Percentiles rank a stretch among this genome's conserved stretches.
phyloP scores from a whole-genome alignment of 2,888 invertebrate genomes.

The Achlya flavicornis region DNA sequence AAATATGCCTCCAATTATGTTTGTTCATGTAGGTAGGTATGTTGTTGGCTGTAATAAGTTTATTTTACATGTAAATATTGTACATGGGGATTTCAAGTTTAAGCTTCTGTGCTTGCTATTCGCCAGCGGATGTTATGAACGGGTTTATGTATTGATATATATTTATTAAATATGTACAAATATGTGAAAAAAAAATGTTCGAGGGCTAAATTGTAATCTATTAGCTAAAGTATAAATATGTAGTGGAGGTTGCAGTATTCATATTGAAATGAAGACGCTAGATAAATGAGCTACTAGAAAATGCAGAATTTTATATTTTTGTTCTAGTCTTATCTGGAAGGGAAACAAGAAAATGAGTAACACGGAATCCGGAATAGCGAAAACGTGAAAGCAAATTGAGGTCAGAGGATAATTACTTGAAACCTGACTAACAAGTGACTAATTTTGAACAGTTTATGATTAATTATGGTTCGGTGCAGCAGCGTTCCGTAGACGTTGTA shows the following conservation, averaged over 20 bases:
- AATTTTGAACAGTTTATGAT: constrained; percentile 33
- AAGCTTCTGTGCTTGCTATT: not conserved
- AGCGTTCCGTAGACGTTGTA: too few relatives aligned
- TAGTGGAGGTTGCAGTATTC: too few relatives aligned
- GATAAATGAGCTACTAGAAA: too few relatives aligned
- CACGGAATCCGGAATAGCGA: constrained; percentile 20
- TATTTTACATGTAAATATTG: not conserved
- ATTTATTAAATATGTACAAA: not conserved
- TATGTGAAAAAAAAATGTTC: too few relatives aligned
- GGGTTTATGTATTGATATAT: not conserved
- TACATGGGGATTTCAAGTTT: not conserved
- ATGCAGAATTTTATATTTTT: not conserved
- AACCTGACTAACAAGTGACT: constrained; percentile 49
- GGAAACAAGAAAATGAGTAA: constrained; percentile 9
- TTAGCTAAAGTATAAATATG: too few relatives aligned
- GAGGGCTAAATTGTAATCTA: too few relatives aligned
- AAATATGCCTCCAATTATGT: constrained; percentile 21
- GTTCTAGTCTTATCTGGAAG: not conserved
- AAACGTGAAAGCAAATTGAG: constrained; percentile 44
- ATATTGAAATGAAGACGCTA: too few relatives aligned
- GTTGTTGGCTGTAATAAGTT: not conserved
- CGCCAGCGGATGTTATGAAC: not conserved
- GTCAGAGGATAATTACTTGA: constrained; percentile 43
- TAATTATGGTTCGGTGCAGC: not conserved
- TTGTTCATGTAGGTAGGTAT: not conserved